Evolutionary conservation across 2,797 vertebrate genomes (phyloP).

Genomic region (Tenualosa ilisha): DNA sequence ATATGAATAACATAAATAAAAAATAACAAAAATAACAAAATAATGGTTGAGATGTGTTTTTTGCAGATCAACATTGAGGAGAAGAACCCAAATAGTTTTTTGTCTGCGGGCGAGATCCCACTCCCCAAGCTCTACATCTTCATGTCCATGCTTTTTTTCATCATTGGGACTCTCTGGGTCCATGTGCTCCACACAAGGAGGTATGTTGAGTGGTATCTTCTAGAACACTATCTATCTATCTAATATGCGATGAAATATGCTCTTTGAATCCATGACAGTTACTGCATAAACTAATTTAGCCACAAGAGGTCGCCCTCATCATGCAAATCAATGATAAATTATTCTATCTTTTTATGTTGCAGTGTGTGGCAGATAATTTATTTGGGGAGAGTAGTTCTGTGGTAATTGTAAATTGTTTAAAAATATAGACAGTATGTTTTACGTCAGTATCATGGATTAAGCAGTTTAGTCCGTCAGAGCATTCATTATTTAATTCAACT

Average conservation of each 20-base stretch:
- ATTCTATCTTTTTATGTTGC: too few species aligned
- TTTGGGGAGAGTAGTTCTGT: too few species aligned
- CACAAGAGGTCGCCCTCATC: background rate
- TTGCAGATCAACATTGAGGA: constrained; percentile 81
- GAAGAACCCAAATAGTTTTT: constrained; percentile 83
- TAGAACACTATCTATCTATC: background rate
- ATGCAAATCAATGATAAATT: background rate
- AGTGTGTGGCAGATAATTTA: too few species aligned
- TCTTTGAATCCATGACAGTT: background rate
- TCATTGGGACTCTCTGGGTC: constrained; percentile 80
- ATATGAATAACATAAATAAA: too few species aligned
- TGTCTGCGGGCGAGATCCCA: constrained; percentile 85
- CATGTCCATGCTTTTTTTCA: constrained; percentile 83
- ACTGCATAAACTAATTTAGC: background rate
- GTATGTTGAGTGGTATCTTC: constrained; percentile 40
- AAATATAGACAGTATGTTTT: background rate
- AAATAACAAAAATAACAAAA: background rate
- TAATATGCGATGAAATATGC: too few species aligned
- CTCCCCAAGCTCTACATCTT: constrained; percentile 84
- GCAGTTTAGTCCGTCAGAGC: background rate
- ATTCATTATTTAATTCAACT: background rate
- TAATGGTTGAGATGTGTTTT: constrained; percentile 21
- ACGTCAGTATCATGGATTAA: background rate
- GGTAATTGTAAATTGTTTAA: too few species aligned
- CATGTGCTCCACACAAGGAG: constrained; percentile 80